These are phyloP conservation scores for Arrhamphus sclerolepis DNA, from an alignment of 2,797 vertebrate genomes.

Conservation along the genomic window DNA sequence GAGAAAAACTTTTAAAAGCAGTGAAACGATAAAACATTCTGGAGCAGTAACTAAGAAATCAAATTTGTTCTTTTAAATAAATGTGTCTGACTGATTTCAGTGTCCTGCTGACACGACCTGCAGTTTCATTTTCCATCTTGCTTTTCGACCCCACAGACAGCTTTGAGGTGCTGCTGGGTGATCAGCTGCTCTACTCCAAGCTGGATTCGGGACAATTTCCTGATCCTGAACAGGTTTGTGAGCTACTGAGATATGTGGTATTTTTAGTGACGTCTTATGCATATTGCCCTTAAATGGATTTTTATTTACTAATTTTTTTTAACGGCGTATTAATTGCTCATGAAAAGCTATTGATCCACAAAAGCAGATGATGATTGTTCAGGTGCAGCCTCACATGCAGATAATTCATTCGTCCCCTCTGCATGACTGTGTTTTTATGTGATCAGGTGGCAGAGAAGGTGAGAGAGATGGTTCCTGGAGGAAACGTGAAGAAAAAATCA, in stretches of 20 bases:
- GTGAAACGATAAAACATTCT: too few species aligned
- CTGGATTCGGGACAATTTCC: constrained; percentile 40
- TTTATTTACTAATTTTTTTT: too few species aligned
- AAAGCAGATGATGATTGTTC: too few species aligned
- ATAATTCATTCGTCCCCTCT: background rate
- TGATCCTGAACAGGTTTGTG: constrained; percentile 38
- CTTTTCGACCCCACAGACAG: constrained; percentile 48
- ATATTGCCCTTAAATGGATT: too few species aligned
- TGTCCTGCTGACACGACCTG: too few species aligned
- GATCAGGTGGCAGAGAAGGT: constrained; percentile 33
- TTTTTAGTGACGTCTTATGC: background rate
- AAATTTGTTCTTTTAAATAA: too few species aligned
- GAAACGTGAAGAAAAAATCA: background rate
- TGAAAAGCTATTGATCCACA: too few species aligned
- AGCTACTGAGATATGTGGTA: background rate
- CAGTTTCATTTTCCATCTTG: background rate
- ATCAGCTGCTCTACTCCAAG: constrained; percentile 63
- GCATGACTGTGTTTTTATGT: constrained; percentile 22
- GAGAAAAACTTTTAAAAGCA: too few species aligned
- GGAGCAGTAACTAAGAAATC: too few species aligned
- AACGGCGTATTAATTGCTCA: too few species aligned
- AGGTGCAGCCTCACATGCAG: too few species aligned
- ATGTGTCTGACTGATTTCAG: rapidly evolving
- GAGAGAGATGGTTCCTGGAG: constrained; percentile 1
- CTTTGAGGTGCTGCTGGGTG: constrained; percentile 69